phyloP scores from a whole-genome alignment of 1,140 invertebrate genomes.

The Plectrocnemia conspersa region DNA sequence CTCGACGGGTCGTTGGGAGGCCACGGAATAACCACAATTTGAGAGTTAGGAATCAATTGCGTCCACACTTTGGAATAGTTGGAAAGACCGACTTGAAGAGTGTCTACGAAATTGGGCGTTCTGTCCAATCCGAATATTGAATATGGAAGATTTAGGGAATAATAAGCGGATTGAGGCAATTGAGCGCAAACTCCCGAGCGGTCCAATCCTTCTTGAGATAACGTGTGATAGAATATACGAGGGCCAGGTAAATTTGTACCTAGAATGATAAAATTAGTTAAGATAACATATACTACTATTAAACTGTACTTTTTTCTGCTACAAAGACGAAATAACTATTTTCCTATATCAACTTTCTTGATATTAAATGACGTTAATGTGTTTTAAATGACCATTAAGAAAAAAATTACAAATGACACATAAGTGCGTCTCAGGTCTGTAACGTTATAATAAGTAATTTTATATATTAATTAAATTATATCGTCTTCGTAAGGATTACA shows the following conservation, averaged over 20 bases:
- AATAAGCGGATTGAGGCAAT: slow-evolving; percentile 87
- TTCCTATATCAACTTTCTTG: too few relatives aligned
- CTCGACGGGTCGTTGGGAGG: slow-evolving; percentile 69
- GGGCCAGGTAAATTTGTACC: slow-evolving; percentile 87
- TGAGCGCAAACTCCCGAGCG: slow-evolving; percentile 77
- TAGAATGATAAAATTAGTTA: slow-evolving; percentile 41
- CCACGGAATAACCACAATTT: slow-evolving; percentile 91
- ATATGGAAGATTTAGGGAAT: slow-evolving; percentile 88
- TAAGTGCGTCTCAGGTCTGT: not conserved
- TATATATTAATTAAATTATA: not conserved
- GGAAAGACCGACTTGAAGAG: slow-evolving; percentile 75
- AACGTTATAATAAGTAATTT: not conserved
- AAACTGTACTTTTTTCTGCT: too few relatives aligned
- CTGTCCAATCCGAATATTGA: slow-evolving; percentile 92
- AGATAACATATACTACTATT: too few relatives aligned
- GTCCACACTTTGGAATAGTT: slow-evolving; percentile 70
- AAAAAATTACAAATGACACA: not conserved
- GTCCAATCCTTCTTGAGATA: slow-evolving; percentile 72
- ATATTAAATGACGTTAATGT: too few relatives aligned
- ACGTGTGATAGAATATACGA: slow-evolving; percentile 79
- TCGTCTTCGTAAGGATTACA: too few relatives aligned
- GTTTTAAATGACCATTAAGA: too few relatives aligned
- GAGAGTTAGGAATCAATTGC: slow-evolving; percentile 96
- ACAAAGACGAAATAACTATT: not conserved
- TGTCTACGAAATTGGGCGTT: slow-evolving; percentile 96